Conservation (phyloP, 2,888 invertebrate genomes). For the Pyrrhosoma nymphula region DNA sequence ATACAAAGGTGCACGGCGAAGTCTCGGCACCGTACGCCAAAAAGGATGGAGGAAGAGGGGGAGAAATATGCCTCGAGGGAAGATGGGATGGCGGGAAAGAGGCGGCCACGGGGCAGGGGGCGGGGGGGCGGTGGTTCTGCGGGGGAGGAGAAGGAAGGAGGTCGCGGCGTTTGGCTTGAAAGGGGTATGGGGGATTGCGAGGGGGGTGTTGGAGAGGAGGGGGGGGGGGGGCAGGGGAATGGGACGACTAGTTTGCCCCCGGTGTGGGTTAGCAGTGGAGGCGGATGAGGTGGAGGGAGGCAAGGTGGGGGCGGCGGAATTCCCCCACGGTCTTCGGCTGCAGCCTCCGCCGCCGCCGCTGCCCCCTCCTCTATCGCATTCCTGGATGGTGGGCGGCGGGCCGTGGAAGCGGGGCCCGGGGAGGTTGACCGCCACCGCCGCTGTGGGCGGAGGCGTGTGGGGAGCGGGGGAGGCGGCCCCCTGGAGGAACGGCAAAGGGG, state of each 20-base stretch:
- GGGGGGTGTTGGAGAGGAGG: not conserved
- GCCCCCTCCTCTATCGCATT: slow-evolving; percentile 30
- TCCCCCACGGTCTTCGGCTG: not conserved
- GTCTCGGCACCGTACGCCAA: not conserved
- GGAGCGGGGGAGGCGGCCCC: not conserved
- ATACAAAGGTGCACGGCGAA: not conserved
- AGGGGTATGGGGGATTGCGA: not conserved
- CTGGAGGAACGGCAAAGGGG: not conserved
- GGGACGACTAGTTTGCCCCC: slow-evolving; percentile 9
- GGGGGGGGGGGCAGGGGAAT: not conserved
- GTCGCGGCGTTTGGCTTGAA: not conserved
- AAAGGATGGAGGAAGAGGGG: not conserved
- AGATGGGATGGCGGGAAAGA: slow-evolving; percentile 2
- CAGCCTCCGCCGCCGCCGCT: not conserved
- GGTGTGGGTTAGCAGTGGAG: slow-evolving; percentile 9
- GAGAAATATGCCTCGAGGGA: not conserved
- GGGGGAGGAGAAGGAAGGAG: not conserved
- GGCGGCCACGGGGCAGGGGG: not conserved
- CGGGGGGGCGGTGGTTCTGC: no score
- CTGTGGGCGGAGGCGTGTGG: not conserved
- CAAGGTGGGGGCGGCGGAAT: slow-evolving; percentile 37
- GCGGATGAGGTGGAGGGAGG: not conserved
- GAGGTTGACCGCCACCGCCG: not conserved
- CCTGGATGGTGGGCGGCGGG: slow-evolving; percentile 62
- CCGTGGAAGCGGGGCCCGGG: slow-evolving; percentile 10